Evolutionary conservation across 2,888 invertebrate genomes (phyloP).

Genomic region (Hemithea aestivaria): DNA sequence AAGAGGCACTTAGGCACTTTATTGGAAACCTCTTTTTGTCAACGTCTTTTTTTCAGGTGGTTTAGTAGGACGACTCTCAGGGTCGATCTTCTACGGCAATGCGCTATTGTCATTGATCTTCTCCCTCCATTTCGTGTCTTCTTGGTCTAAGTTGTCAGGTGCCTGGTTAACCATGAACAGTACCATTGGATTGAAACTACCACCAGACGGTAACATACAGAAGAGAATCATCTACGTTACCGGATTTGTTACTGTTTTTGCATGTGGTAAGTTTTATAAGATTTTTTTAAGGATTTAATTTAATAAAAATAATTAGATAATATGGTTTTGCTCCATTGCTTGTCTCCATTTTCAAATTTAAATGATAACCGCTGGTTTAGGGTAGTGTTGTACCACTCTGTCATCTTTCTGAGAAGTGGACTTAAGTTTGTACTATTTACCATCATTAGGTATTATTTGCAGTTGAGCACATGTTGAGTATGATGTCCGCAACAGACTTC

Average conservation of each 20-base stretch:
- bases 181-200: conserved; percentile 31
- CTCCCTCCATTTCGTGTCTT: conserved; percentile 61
- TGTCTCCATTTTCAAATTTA: too few relatives aligned
- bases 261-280: conserved; percentile 37
- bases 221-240: conserved; percentile 40
- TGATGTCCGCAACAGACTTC: conserved; percentile 74
- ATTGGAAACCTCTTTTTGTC: too few relatives aligned
- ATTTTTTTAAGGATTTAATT: too few relatives aligned
- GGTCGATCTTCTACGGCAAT: conserved; percentile 77
- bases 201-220: conserved; percentile 42
- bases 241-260: conserved; percentile 38
- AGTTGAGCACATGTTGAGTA: conserved; percentile 82
- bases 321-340: too few relatives aligned
- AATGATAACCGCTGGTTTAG: too few relatives aligned
- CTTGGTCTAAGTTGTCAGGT: conserved; percentile 46
- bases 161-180: conserved; percentile 48
- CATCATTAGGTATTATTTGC: too few relatives aligned
- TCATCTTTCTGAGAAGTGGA: too few relatives aligned
- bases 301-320: too few relatives aligned
- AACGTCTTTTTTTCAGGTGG: conserved; percentile 36
- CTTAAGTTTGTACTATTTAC: too few relatives aligned
- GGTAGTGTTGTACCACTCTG: too few relatives aligned
- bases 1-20: too few relatives aligned
- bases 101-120: conserved; percentile 71
- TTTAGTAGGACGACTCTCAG: conserved; percentile 51